These are phyloP conservation scores for Drosophila pectinifera DNA, from an alignment of 1,140 invertebrate species.

Conservation along the genomic window DNA sequence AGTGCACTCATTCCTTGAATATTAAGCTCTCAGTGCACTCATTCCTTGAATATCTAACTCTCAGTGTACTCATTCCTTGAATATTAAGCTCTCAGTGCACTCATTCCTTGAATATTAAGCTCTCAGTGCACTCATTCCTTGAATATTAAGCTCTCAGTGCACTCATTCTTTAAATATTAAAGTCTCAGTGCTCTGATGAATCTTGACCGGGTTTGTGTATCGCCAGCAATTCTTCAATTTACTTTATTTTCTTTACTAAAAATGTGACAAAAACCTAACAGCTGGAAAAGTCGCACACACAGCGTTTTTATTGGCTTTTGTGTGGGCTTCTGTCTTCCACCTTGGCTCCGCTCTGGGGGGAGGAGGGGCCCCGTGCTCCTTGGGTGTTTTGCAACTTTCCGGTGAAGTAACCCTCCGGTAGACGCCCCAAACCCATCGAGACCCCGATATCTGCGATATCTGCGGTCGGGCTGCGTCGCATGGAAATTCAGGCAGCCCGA, in stretches of 20 bases:
- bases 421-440: constrained; percentile 3
- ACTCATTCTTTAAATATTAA: no score
- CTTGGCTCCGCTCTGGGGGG: neutral
- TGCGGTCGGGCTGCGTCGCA: constrained; percentile 10
- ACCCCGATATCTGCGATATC: constrained; percentile 10
- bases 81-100: no score
- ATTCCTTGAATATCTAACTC: no score
- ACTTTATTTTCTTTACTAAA: constrained; percentile 1
- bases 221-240: constrained; percentile 3
- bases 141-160: no score
- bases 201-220: neutral
- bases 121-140: no score
- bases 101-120: no score
- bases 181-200: no score
- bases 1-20: no score
- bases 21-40: no score
- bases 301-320: constrained; percentile 8
- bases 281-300: constrained; percentile 12
- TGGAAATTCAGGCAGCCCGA: constrained; percentile 4
- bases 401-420: constrained; percentile 13
- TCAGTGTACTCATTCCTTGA: no score
- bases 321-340: constrained; percentile 12
- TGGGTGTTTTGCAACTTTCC: constrained; percentile 14
- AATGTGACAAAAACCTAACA: constrained; percentile 11
- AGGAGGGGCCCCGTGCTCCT: no score